These are phyloP conservation scores for Caloenas nicobarica DNA, from an alignment of 2,113 vertebrate species.

Conservation along the genomic window DNA sequence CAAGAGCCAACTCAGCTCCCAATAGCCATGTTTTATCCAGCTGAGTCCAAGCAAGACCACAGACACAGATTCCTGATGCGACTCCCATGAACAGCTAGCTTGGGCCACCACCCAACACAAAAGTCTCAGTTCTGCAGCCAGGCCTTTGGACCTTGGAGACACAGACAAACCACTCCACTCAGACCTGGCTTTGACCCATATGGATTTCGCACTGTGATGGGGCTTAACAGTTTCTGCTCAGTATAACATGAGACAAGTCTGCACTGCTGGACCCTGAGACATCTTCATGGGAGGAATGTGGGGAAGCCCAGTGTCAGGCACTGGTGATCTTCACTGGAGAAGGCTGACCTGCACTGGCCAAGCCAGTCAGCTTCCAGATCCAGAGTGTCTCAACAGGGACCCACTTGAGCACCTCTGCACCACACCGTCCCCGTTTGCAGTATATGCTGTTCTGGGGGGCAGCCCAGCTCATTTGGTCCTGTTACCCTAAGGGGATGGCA, in stretches of 20 bases:
- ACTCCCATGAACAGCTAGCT: background rate
- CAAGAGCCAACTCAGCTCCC: background rate
- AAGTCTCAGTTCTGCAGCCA: background rate
- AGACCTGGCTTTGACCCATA: background rate
- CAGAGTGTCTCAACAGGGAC: background rate
- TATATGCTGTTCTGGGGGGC: too few species aligned
- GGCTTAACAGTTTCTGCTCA: background rate
- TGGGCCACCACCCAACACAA: background rate
- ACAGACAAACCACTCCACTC: background rate
- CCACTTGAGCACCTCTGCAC: background rate
- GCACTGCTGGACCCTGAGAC: background rate
- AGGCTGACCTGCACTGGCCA: background rate
- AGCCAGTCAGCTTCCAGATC: background rate
- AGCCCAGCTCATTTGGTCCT: background rate
- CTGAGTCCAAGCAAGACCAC: background rate
- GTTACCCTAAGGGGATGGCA: background rate
- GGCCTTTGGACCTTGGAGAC: background rate
- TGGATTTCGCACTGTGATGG: background rate
- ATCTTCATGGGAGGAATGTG: background rate
- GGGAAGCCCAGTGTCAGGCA: background rate
- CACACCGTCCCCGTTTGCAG: accelerated
- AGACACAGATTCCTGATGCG: accelerated
- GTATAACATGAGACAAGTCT: background rate
- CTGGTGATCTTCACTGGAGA: background rate
- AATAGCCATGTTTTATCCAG: background rate